Percentiles rank a stretch among this genome's conserved stretches.
These are phyloP conservation scores for Myripristis murdjan DNA, from an alignment of 2,797 vertebrate species.

Conservation along the genomic window DNA sequence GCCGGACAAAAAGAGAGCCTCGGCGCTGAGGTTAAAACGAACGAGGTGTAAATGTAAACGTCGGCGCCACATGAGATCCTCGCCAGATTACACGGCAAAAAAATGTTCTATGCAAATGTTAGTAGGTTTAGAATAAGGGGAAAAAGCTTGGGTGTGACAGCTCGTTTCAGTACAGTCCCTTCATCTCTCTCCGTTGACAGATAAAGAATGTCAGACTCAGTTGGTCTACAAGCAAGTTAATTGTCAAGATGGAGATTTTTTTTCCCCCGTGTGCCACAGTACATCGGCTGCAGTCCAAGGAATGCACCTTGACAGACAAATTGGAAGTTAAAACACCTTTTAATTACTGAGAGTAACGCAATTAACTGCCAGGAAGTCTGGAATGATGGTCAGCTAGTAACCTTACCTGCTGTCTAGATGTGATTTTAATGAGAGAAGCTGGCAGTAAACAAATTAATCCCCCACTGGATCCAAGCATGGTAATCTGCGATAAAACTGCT, in stretches of 20 bases:
- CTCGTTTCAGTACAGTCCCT: too few species aligned
- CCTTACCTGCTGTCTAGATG: conserved; percentile 30
- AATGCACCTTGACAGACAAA: conserved; percentile 14
- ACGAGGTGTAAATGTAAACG: conserved; percentile 16
- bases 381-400: neutral
- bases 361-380: conserved; percentile 1
- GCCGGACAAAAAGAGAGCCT: conserved; percentile 17
- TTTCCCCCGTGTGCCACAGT: neutral
- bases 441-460: conserved; percentile 26
- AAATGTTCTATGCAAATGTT: neutral
- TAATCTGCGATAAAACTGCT: conserved; percentile 22
- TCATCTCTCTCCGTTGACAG: neutral
- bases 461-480: neutral
- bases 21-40: conserved; percentile 11
- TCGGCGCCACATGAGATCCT: neutral
- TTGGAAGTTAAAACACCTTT: conserved; percentile 7
- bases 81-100: neutral
- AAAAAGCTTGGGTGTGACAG: neutral
- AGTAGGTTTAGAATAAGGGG: neutral
- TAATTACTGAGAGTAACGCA: conserved; percentile 3
- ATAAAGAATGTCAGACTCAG: neutral
- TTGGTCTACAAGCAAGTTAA: neutral
- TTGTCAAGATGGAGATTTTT: neutral
- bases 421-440: conserved; percentile 26
- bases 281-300: neutral